A percentile compares a stretch with the other conserved stretches of the same genome.
Conservation (phyloP, 2,113 vertebrate genomes). For the Chlorocebus sabaeus region DNA sequence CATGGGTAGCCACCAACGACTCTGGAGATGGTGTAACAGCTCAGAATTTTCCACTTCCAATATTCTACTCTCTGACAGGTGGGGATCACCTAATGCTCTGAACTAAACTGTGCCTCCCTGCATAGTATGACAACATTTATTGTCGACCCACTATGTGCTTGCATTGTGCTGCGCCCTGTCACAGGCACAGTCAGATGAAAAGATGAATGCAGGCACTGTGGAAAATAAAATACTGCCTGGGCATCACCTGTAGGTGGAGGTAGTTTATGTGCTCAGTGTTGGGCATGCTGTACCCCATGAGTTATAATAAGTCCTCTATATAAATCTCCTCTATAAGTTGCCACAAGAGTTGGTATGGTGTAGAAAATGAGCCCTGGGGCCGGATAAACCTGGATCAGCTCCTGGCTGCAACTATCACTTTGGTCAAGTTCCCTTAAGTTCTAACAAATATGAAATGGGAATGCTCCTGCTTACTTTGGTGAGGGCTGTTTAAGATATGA, state of each 20-base stretch:
- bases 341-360: neutral
- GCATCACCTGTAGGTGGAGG: neutral
- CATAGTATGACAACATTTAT: no score
- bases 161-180: neutral
- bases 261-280: neutral
- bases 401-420: neutral
- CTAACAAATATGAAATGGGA: neutral
- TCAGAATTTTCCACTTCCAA: constrained; percentile 50
- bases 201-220: fast-evolving
- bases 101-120: neutral
- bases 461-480: neutral
- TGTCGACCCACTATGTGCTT: neutral
- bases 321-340: neutral
- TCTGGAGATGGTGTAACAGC: constrained; percentile 51
- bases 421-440: neutral
- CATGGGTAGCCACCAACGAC: neutral
- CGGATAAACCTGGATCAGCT: neutral
- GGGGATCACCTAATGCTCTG: neutral
- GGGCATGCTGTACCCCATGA: no score
- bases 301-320: neutral
- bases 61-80: constrained; percentile 2
- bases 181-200: neutral
- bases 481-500: neutral
- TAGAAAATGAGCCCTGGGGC: neutral
- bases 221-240: neutral